A percentile compares a stretch with the other conserved stretches of the same genome.
Evolutionary conservation across 2,113 vertebrate genomes (phyloP).

Genomic region (Cinclus mexicanus): DNA sequence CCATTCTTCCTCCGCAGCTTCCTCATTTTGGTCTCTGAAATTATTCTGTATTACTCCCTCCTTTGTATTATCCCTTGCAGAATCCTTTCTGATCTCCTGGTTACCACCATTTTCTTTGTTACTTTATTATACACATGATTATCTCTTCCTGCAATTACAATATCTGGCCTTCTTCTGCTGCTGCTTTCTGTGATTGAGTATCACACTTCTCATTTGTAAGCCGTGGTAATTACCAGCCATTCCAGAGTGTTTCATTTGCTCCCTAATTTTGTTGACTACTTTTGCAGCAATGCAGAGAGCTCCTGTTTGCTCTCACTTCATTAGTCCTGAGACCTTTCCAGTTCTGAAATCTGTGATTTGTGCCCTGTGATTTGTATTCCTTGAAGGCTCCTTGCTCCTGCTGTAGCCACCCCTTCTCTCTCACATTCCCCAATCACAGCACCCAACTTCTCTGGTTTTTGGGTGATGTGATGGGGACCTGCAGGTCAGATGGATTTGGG

Average conservation of each 20-base stretch:
- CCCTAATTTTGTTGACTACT: constrained; percentile 22
- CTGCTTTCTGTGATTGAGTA: neutral
- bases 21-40: constrained; percentile 21
- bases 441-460: neutral
- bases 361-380: neutral
- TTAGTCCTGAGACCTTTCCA: constrained; percentile 4
- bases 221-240: constrained; percentile 1
- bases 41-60: neutral
- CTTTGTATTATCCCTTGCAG: constrained; percentile 9
- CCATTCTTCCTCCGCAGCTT: constrained; percentile 1
- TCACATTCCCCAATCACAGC: neutral
- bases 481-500: neutral
- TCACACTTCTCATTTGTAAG: neutral
- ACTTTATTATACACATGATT: constrained; percentile 22
- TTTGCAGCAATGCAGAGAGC: neutral
- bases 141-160: constrained; percentile 22
- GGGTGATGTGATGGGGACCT: neutral
- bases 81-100: constrained; percentile 18
- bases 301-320: neutral
- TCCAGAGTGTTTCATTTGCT: neutral
- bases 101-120: constrained; percentile 1
- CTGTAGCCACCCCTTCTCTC: neutral
- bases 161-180: neutral
- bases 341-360: neutral
- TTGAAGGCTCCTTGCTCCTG: neutral